Percentiles rank a stretch among this genome's conserved stretches.
Conservation (phyloP, 2,113 vertebrate species). For the Myrmophylax atrothorax region DNA sequence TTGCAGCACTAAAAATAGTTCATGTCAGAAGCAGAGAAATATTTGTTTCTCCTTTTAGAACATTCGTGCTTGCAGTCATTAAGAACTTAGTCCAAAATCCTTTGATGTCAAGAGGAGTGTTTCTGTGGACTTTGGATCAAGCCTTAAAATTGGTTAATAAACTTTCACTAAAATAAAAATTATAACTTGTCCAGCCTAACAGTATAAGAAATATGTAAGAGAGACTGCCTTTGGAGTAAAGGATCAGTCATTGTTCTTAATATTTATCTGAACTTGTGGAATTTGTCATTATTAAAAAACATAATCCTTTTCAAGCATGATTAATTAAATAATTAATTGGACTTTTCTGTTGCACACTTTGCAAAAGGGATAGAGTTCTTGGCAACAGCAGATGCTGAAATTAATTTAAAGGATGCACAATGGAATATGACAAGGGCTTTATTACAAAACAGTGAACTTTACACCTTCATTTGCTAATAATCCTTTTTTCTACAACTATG, state of each 20-base stretch:
- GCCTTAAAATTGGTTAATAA: conserved; percentile 23
- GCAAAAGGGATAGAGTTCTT: neutral
- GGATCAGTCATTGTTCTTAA: neutral
- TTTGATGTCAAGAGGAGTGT: conserved; percentile 42
- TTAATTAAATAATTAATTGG: neutral
- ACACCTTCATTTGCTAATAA: neutral
- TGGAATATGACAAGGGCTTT: neutral
- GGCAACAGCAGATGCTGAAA: neutral
- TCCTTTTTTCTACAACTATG: neutral
- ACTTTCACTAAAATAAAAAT: conserved; percentile 13
- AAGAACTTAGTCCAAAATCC: neutral
- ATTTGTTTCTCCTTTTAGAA: conserved; percentile 37
- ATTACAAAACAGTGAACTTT: neutral
- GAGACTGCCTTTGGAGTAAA: neutral
- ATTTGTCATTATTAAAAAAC: neutral
- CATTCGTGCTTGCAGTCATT: conserved; percentile 21
- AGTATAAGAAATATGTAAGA: neutral
- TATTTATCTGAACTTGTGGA: neutral
- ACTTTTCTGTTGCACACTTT: neutral
- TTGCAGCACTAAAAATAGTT: conserved; percentile 46
- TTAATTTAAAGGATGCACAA: neutral
- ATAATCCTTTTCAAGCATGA: neutral
- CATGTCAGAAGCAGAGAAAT: conserved; percentile 32
- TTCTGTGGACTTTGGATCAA: conserved; percentile 12
- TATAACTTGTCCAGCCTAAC: neutral